A percentile compares a stretch with the other conserved stretches of the same genome.
Conservation (phyloP, 2,797 vertebrate genomes). For the Anguilla megastoma region DNA sequence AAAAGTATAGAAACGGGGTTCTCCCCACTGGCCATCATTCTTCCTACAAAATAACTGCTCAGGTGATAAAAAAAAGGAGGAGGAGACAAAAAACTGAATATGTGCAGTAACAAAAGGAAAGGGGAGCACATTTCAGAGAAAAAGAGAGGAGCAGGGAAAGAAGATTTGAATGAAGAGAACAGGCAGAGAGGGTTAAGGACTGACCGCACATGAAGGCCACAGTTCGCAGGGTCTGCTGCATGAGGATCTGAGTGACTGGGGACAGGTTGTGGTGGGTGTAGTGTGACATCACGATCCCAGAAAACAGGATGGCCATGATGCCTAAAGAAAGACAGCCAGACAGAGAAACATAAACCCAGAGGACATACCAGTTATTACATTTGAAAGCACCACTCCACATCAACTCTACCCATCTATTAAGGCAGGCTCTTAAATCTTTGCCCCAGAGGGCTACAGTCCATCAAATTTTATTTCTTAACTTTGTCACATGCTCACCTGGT, state of each 20-base stretch:
- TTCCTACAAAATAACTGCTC: background rate
- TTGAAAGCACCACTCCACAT: background rate
- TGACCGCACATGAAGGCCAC: conserved; percentile 97
- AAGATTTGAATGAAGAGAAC: background rate
- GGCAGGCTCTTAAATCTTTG: background rate
- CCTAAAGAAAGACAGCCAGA: conserved; percentile 63
- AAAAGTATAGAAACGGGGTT: background rate
- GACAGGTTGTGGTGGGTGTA: conserved; percentile 99
- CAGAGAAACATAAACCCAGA: background rate
- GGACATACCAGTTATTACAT: background rate
- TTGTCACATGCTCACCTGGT: background rate
- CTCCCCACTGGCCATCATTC: background rate
- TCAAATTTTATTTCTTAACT: background rate
- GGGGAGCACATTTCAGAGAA: background rate
- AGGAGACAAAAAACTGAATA: background rate
- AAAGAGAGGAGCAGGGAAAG: conserved; percentile 15
- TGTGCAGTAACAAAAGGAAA: background rate
- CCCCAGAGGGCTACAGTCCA: background rate
- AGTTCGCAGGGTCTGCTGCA: conserved; percentile 95
- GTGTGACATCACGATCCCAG: conserved; percentile 97
- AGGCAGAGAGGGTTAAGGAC: conserved; percentile 29
- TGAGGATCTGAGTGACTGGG: conserved; percentile 96
- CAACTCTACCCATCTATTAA: background rate
- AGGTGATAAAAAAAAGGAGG: background rate
- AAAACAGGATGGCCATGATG: conserved; percentile 98